phyloP scores from a whole-genome alignment of 2,888 invertebrate species.

The Eutolmus rufibarbis region DNA sequence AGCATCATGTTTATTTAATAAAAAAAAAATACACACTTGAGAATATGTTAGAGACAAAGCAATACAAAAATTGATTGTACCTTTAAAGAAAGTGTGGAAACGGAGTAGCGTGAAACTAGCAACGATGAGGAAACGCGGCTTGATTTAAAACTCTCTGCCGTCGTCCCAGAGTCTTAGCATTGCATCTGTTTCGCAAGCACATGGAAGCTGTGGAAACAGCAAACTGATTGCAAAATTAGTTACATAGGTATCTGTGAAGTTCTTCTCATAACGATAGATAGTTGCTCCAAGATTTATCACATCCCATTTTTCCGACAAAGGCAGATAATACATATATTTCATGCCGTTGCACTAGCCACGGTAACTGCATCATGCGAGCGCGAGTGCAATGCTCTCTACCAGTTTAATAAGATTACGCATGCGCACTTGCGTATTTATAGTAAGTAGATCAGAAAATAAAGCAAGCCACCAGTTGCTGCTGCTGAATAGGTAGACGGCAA shows the following conservation, averaged over 20 bases:
- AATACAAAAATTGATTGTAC: not conserved
- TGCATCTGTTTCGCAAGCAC: not conserved
- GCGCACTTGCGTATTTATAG: conserved; percentile 23
- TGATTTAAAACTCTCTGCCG: not conserved
- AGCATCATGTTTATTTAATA: not conserved
- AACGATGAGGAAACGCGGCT: not conserved
- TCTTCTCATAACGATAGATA: not conserved
- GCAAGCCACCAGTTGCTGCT: not conserved
- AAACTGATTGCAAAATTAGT: not conserved
- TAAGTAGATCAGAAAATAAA: conserved; percentile 31
- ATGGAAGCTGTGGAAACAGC: not conserved
- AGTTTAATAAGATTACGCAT: conserved; percentile 2
- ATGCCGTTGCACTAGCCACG: not conserved
- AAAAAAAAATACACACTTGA: not conserved
- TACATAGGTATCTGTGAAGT: not conserved
- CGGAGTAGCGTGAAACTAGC: not conserved
- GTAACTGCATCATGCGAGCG: not conserved
- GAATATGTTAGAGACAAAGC: not conserved
- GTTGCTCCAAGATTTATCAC: not conserved
- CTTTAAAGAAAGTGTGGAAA: not conserved
- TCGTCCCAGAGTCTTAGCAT: not conserved
- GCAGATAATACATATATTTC: not conserved
- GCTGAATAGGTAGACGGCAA: not conserved
- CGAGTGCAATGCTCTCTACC: not conserved
- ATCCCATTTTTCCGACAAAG: not conserved